Evolutionary conservation across 2,888 invertebrate genomes (phyloP), one percentile per base, ranked within the genome.

Genomic region (Rhingia campestris): DNA sequence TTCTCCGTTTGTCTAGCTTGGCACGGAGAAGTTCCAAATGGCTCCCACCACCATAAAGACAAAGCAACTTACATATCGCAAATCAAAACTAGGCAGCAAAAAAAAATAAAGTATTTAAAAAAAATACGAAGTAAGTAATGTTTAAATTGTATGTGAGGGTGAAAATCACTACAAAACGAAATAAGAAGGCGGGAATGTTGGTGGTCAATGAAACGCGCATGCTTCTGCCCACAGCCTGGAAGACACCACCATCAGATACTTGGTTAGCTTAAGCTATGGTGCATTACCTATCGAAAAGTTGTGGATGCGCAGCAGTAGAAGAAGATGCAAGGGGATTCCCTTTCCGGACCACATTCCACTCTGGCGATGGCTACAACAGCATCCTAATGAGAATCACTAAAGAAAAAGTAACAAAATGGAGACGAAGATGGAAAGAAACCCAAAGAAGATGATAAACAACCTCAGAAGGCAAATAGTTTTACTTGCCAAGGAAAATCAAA

Each of bases 321-420:
- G 41, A 67, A 64, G 77, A 79, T 64, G 79, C 30, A 69, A 39
- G 74, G 74, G 74, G 69, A 79, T 84, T 77, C 61, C 70, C 80
- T 74, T 84, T 84, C 80, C 75, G 84, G 79, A 79, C 84, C 66
- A 80, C 84, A 84, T 80, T 84, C 84, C 84, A 84, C 70, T 80
- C 66, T 53, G 69, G 39, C 59, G 54, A 69, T 69, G 63, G 61
- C 49, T 53, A 39, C 73, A 73, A 73, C 66, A 54, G 79, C 74
- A 70, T 84, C 74, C 69, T 77, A 74, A 66, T 69, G 74, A 84
- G 64, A 79, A 74, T 72, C 58, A 59, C 39, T 54, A 10, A 58
- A 79, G 56, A 69, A 63, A 35, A 84, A 35, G 54, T 41, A 33
- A 39, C 47, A 33, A 43, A 39, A 63, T 30, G 22, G 54, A 53